Percentiles rank a stretch among this genome's conserved stretches.
Evolutionary conservation across 2,797 vertebrate species (phyloP).

Genomic region (Gallinago stenura): DNA sequence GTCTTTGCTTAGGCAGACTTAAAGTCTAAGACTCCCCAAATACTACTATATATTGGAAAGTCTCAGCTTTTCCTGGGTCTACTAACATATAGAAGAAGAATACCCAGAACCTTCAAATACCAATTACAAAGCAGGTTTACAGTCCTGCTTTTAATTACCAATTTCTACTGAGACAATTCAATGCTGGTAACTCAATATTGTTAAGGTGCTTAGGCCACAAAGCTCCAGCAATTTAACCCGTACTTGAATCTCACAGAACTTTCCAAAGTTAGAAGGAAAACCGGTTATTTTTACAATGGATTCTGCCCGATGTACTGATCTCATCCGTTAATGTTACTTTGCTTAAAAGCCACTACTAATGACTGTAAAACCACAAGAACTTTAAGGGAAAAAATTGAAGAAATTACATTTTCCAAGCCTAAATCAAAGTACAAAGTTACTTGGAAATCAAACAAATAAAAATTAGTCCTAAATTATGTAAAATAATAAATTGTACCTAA

Average conservation of each 20-base stretch:
- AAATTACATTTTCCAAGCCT: neutral
- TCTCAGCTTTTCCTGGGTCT: neutral
- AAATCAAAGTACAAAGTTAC: neutral
- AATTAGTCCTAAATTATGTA: neutral
- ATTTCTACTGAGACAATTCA: neutral
- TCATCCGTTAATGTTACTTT: neutral
- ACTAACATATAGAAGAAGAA: neutral
- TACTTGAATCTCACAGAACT: neutral
- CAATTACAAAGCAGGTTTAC: neutral
- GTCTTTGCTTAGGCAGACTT: neutral
- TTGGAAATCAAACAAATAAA: neutral
- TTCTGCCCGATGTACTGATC: neutral
- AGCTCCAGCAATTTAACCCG: neutral
- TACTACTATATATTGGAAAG: neutral
- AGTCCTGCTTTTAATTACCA: neutral
- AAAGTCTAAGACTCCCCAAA: neutral
- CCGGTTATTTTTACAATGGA: neutral
- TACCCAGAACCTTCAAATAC: neutral
- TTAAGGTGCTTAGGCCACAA: neutral
- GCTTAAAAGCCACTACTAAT: neutral
- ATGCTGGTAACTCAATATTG: neutral
- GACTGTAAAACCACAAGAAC: neutral
- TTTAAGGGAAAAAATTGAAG: neutral
- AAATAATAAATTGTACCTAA: neutral
- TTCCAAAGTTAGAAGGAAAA: neutral